phyloP scores from a whole-genome alignment of 2,113 vertebrate genomes.

The Dendropsophus ebraccatus region DNA sequence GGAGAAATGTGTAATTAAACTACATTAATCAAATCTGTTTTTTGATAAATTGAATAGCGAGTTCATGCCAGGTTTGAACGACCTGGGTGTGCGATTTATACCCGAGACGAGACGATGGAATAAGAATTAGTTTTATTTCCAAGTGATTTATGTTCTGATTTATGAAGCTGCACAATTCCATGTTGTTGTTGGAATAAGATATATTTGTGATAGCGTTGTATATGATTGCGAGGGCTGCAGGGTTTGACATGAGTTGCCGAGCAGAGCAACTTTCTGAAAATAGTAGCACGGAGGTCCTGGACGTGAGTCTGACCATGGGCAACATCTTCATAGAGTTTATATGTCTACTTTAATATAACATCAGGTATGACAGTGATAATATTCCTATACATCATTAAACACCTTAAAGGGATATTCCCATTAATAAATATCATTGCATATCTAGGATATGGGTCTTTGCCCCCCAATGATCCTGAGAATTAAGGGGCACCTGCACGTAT shows the following conservation, averaged over 20 bases:
- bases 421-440: too few species aligned
- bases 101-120: slow-evolving; percentile 43
- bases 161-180: slow-evolving; percentile 40
- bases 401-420: too few species aligned
- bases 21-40: slow-evolving; percentile 49
- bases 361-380: too few species aligned
- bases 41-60: slow-evolving; percentile 47
- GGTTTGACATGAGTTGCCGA: slow-evolving; percentile 10
- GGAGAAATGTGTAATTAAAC: slow-evolving; percentile 50
- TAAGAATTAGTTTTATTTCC: slow-evolving; percentile 56
- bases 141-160: slow-evolving; percentile 57
- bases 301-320: too few species aligned
- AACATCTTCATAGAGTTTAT: too few species aligned
- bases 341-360: too few species aligned
- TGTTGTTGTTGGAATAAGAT: slow-evolving; percentile 45
- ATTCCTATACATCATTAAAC: too few species aligned
- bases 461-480: too few species aligned
- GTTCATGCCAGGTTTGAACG: slow-evolving; percentile 45
- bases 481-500: too few species aligned
- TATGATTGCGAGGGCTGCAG: slow-evolving; percentile 11
- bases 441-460: too few species aligned
- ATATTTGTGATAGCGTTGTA: slow-evolving; percentile 33
- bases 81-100: slow-evolving; percentile 49
- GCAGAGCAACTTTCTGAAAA: background rate
- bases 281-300: too few species aligned